These are phyloP conservation scores for Ridgeia piscesae DNA, from an alignment of 1,140 invertebrate species.

Conservation along the genomic window DNA sequence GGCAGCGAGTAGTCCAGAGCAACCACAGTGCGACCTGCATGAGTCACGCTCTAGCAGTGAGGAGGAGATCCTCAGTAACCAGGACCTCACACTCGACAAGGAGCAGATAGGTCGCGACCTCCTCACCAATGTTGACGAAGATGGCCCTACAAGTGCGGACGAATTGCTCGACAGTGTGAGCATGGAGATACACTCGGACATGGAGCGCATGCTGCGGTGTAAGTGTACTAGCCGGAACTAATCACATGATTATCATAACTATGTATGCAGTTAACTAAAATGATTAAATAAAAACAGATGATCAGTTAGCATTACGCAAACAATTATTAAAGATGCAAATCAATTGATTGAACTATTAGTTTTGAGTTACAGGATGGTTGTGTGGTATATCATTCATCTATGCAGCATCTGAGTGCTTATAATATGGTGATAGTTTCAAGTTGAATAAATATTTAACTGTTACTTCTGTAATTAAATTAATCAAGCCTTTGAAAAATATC, in stretches of 20 bases:
- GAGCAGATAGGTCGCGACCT: conserved; percentile 57
- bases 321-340: not conserved
- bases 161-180: conserved; percentile 54
- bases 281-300: no score
- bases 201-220: conserved; percentile 60
- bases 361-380: not conserved
- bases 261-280: no score
- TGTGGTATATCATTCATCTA: not conserved
- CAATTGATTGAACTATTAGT: not conserved
- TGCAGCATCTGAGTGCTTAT: not conserved
- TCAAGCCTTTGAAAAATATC: no score
- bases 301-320: no score
- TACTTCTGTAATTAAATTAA: no score
- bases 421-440: no score
- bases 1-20: not conserved
- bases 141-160: conserved; percentile 49
- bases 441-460: no score
- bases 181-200: conserved; percentile 42
- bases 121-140: conserved; percentile 50
- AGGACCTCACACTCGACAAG: conserved; percentile 61
- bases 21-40: conserved; percentile 44
- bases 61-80: conserved; percentile 61
- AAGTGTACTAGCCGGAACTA: conserved; percentile 25
- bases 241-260: not conserved
- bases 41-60: conserved; percentile 60